Conservation (phyloP, 2,888 invertebrate species). For the Noctua fimbriata region DNA sequence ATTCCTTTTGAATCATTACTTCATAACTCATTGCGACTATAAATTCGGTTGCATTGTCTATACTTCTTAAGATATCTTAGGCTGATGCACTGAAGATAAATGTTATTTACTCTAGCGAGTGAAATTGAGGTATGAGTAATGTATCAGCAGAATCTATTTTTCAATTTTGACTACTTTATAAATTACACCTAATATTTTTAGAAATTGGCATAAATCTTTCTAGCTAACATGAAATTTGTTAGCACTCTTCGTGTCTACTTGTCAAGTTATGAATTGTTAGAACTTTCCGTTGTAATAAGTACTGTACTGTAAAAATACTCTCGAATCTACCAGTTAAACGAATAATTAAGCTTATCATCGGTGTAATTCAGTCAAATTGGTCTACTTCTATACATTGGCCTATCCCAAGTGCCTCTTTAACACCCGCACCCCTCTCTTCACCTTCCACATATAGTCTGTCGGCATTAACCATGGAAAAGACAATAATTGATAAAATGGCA, state of each 20-base stretch:
- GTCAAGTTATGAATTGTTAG: slow-evolving; percentile 30
- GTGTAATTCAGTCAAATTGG: not conserved
- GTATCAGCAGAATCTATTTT: slow-evolving; percentile 5
- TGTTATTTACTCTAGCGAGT: slow-evolving; percentile 40
- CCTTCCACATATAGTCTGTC: not conserved
- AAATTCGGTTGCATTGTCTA: slow-evolving; percentile 33
- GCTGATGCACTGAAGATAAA: slow-evolving; percentile 35
- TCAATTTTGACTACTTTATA: slow-evolving; percentile 20
- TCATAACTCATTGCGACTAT: slow-evolving; percentile 35
- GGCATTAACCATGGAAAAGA: not conserved
- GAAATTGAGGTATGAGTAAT: slow-evolving; percentile 27
- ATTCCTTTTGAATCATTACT: not conserved
- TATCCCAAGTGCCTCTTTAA: not conserved
- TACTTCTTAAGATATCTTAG: slow-evolving; percentile 20
- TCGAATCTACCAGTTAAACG: not conserved
- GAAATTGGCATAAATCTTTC: slow-evolving; percentile 20
- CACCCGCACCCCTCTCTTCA: not conserved
- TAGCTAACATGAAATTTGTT: slow-evolving; percentile 37
- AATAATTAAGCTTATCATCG: not conserved
- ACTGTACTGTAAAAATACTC: not conserved
- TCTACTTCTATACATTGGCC: not conserved
- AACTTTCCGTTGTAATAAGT: slow-evolving; percentile 31
- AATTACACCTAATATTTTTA: slow-evolving; percentile 18
- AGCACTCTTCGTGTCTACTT: slow-evolving; percentile 28
- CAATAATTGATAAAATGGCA: not conserved